Base-by-base conservation (phyloP, 2,113 vertebrate species). In the Desmodus rotundus region DNA sequence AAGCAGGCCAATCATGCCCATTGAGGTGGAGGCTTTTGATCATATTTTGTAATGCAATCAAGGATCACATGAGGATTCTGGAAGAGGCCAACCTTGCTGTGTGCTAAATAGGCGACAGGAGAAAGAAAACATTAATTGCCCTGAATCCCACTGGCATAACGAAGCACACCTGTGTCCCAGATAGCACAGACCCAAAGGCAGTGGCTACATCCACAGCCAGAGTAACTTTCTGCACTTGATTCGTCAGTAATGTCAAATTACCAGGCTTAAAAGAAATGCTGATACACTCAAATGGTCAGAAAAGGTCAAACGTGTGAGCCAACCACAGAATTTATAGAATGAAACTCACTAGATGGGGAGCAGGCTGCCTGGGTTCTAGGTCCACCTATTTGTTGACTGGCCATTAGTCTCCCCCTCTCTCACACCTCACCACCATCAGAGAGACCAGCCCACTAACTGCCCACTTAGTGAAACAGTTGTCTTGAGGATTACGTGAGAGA, bases 1-100 rank as follows among this genome's bases (percentile, higher is more conserved):
- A 41, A 98, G 97, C 95, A 97, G 97, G 89, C 98, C 95, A 98
- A 98, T 98, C 97, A 98, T 97, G 98, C 96, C 98, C 97, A 97
- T 98, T 98, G 84, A 96, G 97, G 96, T 87, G 87, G 97, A 98
- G 82, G 72, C 98, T 98, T 99, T 99, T 99, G 98, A 99, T 99
- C 98, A 98, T 97, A 94, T 96, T 97, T 97, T 98, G 97, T 97
- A 97, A 97, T 95, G 98, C 96, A 98, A 98, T 98, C 98, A 98
- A 98, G 98, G 97, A 97, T 98, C 98, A 97, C 97, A 98, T 97
- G 97, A 98, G 97, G 97, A 98, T 98, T 98, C 96, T 97, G 96
- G 41, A 96, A 83, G 9, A 0, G 85, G 96, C 74, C 43, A 14
- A 95, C 91, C 90, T 97, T 86, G 93, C 97, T 98, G 91, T 92